phyloP scores from a whole-genome alignment of 2,797 vertebrate species.

The Steatocranus sp. region DNA sequence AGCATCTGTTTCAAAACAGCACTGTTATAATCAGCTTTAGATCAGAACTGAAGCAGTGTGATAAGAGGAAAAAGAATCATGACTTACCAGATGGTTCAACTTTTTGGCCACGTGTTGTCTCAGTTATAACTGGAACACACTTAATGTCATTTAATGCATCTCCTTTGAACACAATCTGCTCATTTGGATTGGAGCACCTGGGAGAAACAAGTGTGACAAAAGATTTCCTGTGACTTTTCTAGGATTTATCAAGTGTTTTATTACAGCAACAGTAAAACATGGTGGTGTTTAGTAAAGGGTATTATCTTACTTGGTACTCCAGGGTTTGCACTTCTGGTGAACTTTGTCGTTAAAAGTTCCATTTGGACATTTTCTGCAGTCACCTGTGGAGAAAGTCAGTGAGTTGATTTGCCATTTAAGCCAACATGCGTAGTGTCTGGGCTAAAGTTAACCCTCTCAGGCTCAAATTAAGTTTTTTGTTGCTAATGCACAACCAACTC shows the following conservation, averaged over 20 bases:
- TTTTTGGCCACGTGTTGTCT: accelerated
- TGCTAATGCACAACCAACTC: too few species aligned
- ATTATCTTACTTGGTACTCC: constrained; percentile 55
- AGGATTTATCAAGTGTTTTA: background rate
- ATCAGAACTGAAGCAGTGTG: background rate
- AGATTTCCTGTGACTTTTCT: background rate
- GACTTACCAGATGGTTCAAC: background rate
- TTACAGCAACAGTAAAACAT: background rate
- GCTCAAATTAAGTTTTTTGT: too few species aligned
- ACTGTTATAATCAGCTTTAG: background rate
- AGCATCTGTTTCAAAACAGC: background rate
- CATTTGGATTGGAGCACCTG: constrained; percentile 58
- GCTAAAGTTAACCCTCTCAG: too few species aligned
- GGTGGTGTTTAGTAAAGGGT: background rate
- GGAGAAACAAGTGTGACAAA: background rate
- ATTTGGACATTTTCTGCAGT: constrained; percentile 60
- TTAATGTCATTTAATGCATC: constrained; percentile 40
- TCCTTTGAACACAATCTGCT: constrained; percentile 11
- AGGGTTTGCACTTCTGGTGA: constrained; percentile 66
- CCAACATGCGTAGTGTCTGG: background rate
- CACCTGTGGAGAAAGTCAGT: constrained; percentile 44
- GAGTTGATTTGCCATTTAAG: background rate
- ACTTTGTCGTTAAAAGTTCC: constrained; percentile 70
- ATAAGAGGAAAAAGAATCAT: background rate
- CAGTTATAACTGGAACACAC: constrained; percentile 3